These are phyloP conservation scores for Mesochorus sp. DNA, from an alignment of 2,888 invertebrate genomes.

Conservation along the genomic window DNA sequence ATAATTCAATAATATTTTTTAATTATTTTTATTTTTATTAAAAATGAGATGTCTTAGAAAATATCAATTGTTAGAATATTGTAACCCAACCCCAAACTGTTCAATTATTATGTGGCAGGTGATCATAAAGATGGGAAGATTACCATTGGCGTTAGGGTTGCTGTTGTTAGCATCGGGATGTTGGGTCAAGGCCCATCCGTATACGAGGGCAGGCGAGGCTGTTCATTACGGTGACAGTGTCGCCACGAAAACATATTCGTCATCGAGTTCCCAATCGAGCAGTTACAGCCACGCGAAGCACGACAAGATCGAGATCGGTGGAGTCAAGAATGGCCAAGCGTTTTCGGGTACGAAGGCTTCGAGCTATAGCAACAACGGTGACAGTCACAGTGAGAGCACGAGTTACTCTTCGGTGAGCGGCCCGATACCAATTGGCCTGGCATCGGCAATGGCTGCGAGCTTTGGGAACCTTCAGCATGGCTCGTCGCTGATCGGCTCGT, in stretches of 20 bases:
- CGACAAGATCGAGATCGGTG: slow-evolving; percentile 59
- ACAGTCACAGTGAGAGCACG: slow-evolving; percentile 59
- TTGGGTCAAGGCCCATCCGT: slow-evolving; percentile 64
- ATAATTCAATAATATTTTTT: too few species aligned
- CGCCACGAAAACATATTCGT: slow-evolving; percentile 54
- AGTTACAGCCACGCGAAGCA: slow-evolving; percentile 60
- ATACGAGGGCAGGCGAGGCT: slow-evolving; percentile 64
- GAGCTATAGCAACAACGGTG: slow-evolving; percentile 59
- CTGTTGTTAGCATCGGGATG: slow-evolving; percentile 68
- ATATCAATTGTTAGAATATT: too few species aligned
- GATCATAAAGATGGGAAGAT: slow-evolving; percentile 67
- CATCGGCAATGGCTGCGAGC: slow-evolving; percentile 56
- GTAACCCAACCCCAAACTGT: too few species aligned
- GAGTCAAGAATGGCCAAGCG: slow-evolving; percentile 58
- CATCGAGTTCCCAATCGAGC: slow-evolving; percentile 64
- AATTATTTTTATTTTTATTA: too few species aligned
- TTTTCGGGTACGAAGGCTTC: slow-evolving; percentile 60
- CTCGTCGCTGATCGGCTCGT: neutral
- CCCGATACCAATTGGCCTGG: slow-evolving; percentile 47
- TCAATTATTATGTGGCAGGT: slow-evolving; percentile 58
- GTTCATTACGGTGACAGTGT: slow-evolving; percentile 46
- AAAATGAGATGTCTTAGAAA: too few species aligned
- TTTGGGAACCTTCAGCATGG: slow-evolving; percentile 29
- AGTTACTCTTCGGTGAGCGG: slow-evolving; percentile 60
- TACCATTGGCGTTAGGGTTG: slow-evolving; percentile 63